These are phyloP conservation scores for Leptinotarsa undecemlineata DNA, from an alignment of 1,140 invertebrate genomes.

Conservation along the genomic window DNA sequence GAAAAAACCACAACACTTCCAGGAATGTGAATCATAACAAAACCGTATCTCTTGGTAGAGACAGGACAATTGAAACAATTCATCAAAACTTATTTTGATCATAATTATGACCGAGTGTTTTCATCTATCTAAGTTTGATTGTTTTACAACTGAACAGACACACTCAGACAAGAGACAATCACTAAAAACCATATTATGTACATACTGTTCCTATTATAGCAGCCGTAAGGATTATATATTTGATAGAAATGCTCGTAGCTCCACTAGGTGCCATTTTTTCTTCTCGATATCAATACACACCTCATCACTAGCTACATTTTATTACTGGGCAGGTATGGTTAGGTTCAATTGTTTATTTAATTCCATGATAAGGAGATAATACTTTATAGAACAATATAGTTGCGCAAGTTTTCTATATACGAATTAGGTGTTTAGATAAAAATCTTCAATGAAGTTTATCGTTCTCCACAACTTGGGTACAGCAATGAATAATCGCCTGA, in stretches of 20 bases:
- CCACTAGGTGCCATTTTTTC: background rate
- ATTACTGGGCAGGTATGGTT: background rate
- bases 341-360: background rate
- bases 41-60: too few relatives aligned
- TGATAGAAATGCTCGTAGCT: background rate
- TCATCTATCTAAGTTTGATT: too few relatives aligned
- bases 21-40: too few relatives aligned
- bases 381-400: constrained; percentile 3
- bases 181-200: background rate
- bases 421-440: background rate
- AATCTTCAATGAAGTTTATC: background rate
- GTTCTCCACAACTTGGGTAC: too few relatives aligned
- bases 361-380: background rate
- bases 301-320: background rate
- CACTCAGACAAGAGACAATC: too few relatives aligned
- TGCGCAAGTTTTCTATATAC: background rate
- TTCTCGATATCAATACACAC: background rate
- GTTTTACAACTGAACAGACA: too few relatives aligned
- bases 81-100: too few relatives aligned
- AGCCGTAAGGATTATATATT: background rate
- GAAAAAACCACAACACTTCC: too few relatives aligned
- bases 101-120: too few relatives aligned
- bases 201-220: constrained; percentile 22
- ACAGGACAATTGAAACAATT: too few relatives aligned
- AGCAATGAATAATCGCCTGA: too few relatives aligned